Evolutionary conservation across 1,140 invertebrate species (phyloP), one percentile per base, ranked within the genome.

Genomic region (Calosoma granatense): DNA sequence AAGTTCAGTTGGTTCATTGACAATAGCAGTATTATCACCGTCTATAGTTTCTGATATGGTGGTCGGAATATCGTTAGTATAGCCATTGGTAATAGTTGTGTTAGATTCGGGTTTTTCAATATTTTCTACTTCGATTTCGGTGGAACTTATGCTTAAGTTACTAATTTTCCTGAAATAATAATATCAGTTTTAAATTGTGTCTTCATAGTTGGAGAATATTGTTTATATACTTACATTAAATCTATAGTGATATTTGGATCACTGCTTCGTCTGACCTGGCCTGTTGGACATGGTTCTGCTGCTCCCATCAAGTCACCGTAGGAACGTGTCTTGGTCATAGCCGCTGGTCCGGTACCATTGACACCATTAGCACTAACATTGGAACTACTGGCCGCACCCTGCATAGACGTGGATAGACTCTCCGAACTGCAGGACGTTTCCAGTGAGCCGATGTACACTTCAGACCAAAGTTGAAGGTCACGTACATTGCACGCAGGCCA

Each of bases 401-500:
- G 62, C 63, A 11, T 61, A 59, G 12, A 56, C 51, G 2, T 52
- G 54, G 2, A 53, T 56, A 0, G 63, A 26, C 55, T 62, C 41
- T 51, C n/a, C 23, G 61, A 61, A 60, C 62, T 67, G 14, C 17
- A 21, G 19, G 57, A 56, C 21, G 70, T 73, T 70, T 81, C 72
- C 63, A 77, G 70, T 1, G 78, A 80, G 56, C 85, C 85, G 59
- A 90, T 74, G 76, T 94, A 94, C 20, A 96, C 82, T 59, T 88
- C 86, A 43, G 80, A 81, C 93, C 93, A 96, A 56, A 95, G 74
- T 23, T 80, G 77, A 66, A 96, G 76, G 67, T 89, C 84, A 56
- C 90, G 81, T 43, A 93, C 84, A 71, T 88, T 87, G 70, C 81
- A 90, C 64, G 86, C 85, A 47, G 92, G 90, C 82, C 87, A 90